phyloP scores from a whole-genome alignment of 2,797 vertebrate genomes.

The Rhinogobio ventralis region DNA sequence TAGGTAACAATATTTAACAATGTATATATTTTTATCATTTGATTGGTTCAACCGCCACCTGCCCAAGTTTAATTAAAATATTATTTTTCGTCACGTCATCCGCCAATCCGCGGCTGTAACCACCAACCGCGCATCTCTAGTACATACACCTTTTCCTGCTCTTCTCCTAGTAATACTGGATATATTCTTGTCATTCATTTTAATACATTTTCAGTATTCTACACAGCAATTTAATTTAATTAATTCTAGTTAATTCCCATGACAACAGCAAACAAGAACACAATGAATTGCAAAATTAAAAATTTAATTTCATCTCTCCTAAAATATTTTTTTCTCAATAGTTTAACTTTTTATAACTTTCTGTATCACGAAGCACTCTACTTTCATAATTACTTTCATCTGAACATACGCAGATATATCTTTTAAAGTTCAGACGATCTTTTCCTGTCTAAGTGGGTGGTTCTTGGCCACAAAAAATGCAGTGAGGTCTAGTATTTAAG shows the following conservation, averaged over 20 bases:
- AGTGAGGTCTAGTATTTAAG: not conserved
- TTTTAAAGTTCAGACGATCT: not conserved
- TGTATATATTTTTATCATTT: too few species aligned
- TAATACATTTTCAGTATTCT: not conserved
- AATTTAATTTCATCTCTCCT: not conserved
- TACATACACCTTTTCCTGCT: not conserved
- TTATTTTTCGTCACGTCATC: too few species aligned
- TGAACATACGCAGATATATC: not conserved
- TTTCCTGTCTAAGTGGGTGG: not conserved
- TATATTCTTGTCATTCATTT: not conserved
- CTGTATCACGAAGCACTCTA: not conserved
- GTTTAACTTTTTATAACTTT: conserved; percentile 9
- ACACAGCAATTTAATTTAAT: not conserved
- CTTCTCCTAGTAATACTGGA: not conserved
- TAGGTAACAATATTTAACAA: too few species aligned
- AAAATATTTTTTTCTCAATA: not conserved
- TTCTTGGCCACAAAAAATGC: conserved; percentile 10
- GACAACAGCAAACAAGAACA: not conserved
- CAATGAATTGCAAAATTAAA: not conserved
- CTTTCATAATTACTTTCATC: conserved; percentile 2
- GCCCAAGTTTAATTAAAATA: too few species aligned
- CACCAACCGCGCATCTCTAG: too few species aligned
- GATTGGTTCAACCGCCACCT: too few species aligned
- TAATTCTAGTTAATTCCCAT: not conserved
- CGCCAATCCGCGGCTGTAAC: too few species aligned